Percentiles rank a stretch among this genome's conserved stretches.
Conservation (phyloP, 2,888 invertebrate genomes). For the Melinopterus prodromus region DNA sequence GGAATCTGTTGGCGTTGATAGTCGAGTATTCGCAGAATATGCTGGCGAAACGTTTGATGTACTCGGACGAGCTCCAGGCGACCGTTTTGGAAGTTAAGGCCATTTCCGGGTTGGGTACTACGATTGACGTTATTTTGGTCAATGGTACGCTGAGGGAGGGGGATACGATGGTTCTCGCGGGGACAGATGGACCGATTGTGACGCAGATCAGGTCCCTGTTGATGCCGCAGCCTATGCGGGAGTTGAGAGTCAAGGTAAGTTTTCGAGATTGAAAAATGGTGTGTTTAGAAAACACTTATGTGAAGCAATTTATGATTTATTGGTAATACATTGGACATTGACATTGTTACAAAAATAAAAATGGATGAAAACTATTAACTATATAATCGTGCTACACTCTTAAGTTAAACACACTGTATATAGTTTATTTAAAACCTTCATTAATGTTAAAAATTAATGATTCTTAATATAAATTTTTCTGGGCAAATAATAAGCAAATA, state of each 20-base stretch:
- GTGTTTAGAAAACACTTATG: too few relatives aligned
- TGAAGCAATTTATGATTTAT: too few relatives aligned
- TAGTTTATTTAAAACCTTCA: too few relatives aligned
- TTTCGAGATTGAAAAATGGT: conserved; percentile 13
- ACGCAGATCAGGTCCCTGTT: conserved; percentile 96
- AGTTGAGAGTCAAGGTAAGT: conserved; percentile 90
- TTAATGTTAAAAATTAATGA: too few relatives aligned
- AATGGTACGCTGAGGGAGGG: conserved; percentile 95
- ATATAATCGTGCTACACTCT: too few relatives aligned
- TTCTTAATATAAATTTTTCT: too few relatives aligned
- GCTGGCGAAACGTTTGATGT: conserved; percentile 88
- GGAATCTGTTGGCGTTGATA: conserved; percentile 93
- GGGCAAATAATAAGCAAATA: too few relatives aligned
- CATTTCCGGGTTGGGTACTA: conserved; percentile 95
- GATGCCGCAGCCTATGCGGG: conserved; percentile 98
- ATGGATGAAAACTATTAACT: too few relatives aligned
- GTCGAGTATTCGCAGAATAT: conserved; percentile 91
- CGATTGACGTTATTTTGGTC: conserved; percentile 97
- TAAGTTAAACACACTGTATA: too few relatives aligned
- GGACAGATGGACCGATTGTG: conserved; percentile 97
- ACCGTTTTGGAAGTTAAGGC: conserved; percentile 92
- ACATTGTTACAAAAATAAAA: too few relatives aligned
- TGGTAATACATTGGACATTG: too few relatives aligned
- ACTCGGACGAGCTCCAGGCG: conserved; percentile 91
- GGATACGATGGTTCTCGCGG: conserved; percentile 94